These are phyloP conservation scores for Microcebus murinus DNA, from an alignment of 2,113 vertebrate genomes.

Conservation along the genomic window DNA sequence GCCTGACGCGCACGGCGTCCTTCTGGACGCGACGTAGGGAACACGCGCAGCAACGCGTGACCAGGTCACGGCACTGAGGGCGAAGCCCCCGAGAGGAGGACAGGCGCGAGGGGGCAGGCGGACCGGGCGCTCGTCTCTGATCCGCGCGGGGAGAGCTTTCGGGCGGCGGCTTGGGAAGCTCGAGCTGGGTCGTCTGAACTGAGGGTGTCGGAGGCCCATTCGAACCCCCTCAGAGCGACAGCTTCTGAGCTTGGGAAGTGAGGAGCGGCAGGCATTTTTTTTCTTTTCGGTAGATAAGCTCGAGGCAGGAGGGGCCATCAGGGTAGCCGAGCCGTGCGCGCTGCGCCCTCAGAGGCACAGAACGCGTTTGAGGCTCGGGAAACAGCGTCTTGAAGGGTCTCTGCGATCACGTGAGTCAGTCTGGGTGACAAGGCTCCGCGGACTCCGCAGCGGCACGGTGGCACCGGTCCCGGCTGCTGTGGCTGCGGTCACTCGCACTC, in stretches of 20 bases:
- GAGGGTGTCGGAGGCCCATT: neutral
- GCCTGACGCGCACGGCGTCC: conserved; percentile 8
- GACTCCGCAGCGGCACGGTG: neutral
- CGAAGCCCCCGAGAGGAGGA: neutral
- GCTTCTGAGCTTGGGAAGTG: neutral
- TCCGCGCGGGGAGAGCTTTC: neutral
- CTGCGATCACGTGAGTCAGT: neutral
- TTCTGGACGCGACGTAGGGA: neutral
- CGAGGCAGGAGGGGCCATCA: neutral
- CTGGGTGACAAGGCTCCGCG: neutral
- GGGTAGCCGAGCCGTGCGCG: neutral
- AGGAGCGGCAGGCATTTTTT: neutral
- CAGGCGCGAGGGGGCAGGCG: neutral
- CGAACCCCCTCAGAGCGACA: neutral
- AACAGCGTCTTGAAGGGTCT: neutral
- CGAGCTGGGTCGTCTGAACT: neutral
- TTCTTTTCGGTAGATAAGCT: neutral
- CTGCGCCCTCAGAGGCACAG: neutral
- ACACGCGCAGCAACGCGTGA: neutral
- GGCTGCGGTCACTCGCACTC: neutral
- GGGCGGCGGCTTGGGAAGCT: neutral
- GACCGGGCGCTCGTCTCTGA: neutral
- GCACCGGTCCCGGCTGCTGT: neutral
- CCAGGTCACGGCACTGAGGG: neutral
- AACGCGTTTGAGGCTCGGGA: neutral